Conservation (phyloP, 2,113 vertebrate genomes). For the Otocyon megalotis region DNA sequence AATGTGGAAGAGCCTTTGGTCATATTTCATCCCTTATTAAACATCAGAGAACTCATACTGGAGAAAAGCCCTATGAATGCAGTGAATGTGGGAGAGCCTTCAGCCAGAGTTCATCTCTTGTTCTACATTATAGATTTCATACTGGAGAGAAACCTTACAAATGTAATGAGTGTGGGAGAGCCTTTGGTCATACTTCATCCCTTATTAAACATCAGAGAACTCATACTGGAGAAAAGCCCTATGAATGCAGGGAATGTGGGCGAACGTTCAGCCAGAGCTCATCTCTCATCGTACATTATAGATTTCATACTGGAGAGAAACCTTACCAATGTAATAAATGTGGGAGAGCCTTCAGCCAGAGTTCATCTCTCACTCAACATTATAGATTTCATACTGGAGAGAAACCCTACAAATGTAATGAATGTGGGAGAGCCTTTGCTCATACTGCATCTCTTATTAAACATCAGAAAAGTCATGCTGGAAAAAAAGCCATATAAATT, state of each 20-base stretch:
- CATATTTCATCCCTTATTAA: conserved; percentile 63
- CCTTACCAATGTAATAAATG: conserved; percentile 59
- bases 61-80: conserved; percentile 57
- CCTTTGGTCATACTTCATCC: conserved; percentile 54
- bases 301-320: conserved; percentile 63
- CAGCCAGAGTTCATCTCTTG: conserved; percentile 67
- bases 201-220: conserved; percentile 64
- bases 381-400: conserved; percentile 56
- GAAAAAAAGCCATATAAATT: background rate
- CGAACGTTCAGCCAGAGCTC: conserved; percentile 77
- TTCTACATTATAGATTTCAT: conserved; percentile 59
- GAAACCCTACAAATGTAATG: conserved; percentile 65
- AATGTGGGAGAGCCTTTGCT: conserved; percentile 62
- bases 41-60: conserved; percentile 68
- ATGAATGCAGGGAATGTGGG: conserved; percentile 61
- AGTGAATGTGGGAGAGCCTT: conserved; percentile 83
- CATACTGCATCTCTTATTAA: conserved; percentile 49
- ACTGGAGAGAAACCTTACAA: conserved; percentile 62
- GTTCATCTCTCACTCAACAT: conserved; percentile 64
- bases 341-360: conserved; percentile 58
- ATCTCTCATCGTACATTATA: conserved; percentile 50
- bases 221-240: conserved; percentile 71
- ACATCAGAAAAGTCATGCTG: conserved; percentile 64
- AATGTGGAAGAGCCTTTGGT: conserved; percentile 45
- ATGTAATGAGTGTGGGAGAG: conserved; percentile 52